Percentiles rank a stretch among this genome's conserved stretches.
Evolutionary conservation across 1,140 invertebrate genomes (phyloP).

Genomic region (Limonius californicus): DNA sequence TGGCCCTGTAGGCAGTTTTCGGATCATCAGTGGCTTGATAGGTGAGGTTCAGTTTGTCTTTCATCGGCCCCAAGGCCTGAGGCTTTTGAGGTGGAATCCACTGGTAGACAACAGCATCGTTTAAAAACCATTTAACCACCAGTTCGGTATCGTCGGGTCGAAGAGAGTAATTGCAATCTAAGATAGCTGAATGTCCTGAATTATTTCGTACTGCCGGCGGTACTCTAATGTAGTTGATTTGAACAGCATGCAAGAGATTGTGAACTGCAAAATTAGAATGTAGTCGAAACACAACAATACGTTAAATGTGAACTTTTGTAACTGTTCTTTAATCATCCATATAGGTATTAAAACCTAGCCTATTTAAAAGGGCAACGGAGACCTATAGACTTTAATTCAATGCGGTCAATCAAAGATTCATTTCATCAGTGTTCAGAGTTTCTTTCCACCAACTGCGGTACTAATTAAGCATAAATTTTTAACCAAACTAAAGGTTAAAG

Average conservation of each 20-base stretch:
- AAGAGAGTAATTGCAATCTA: conserved; percentile 64
- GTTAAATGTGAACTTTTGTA: too few relatives aligned
- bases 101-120: conserved; percentile 61
- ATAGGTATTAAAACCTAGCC: too few relatives aligned
- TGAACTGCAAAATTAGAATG: background rate
- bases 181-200: conserved; percentile 53
- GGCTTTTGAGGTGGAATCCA: conserved; percentile 60
- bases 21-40: conserved; percentile 57
- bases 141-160: conserved; percentile 53
- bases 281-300: background rate
- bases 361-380: too few relatives aligned
- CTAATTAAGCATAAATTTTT: too few relatives aligned
- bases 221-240: conserved; percentile 57
- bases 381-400: too few relatives aligned
- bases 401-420: too few relatives aligned
- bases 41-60: conserved; percentile 57
- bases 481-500: too few relatives aligned
- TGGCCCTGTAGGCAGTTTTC: conserved; percentile 59
- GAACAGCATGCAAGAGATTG: conserved; percentile 34
- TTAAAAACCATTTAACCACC: conserved; percentile 68
- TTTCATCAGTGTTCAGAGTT: too few relatives aligned
- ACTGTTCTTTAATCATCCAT: too few relatives aligned
- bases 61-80: conserved; percentile 46
- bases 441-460: too few relatives aligned
- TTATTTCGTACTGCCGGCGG: conserved; percentile 58